These are phyloP conservation scores for Scyliorhinus canicula DNA, from an alignment of 2,797 vertebrate genomes.

Conservation along the genomic window DNA sequence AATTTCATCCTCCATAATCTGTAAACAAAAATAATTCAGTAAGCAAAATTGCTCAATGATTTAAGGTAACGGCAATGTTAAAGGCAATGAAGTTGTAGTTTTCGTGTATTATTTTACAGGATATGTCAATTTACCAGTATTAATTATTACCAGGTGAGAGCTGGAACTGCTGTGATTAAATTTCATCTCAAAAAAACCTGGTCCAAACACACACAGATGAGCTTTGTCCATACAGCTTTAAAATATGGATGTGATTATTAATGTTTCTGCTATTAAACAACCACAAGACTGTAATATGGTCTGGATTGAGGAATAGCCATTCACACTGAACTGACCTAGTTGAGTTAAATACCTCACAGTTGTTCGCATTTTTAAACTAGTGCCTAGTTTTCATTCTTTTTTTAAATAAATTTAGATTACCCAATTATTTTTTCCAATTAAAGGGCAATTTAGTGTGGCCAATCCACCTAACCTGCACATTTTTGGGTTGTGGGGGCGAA, in stretches of 20 bases:
- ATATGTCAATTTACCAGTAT: background rate
- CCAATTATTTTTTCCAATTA: no score
- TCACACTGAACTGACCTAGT: background rate
- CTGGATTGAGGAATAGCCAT: background rate
- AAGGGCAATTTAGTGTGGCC: no score
- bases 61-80: background rate
- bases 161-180: background rate
- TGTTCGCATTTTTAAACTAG: background rate
- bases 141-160: background rate
- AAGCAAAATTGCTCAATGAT: background rate
- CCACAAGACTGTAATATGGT: background rate
- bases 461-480: no score
- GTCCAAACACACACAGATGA: background rate
- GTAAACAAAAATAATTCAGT: background rate
- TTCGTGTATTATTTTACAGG: background rate
- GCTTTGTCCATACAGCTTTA: background rate
- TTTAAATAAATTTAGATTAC: no score
- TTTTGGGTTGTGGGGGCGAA: no score
- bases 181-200: background rate
- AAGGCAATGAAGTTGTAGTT: background rate
- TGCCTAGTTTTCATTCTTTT: background rate
- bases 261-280: background rate
- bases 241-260: background rate
- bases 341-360: background rate
- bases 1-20: slow-evolving; percentile 71